Base-by-base conservation (phyloP, 1,140 invertebrate genomes). In the Caenorhabditis briggsae region DNA sequence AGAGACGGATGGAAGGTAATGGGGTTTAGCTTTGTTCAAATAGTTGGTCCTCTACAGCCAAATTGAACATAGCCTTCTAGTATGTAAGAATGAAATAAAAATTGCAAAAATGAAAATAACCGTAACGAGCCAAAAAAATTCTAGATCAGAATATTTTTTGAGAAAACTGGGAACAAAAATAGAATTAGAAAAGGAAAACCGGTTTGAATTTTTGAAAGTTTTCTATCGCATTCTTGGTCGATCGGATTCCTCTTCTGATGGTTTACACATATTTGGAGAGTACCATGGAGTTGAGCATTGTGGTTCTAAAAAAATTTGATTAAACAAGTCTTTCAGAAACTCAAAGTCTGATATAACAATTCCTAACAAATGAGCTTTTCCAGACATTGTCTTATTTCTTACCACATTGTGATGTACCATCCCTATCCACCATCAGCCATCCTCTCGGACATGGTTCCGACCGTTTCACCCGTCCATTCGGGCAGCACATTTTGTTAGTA, bases 401-500 rank as follows among this genome's bases (percentile, higher is more conserved):
- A 78, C 70, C 70, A 78, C 70, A 78, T n/a, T 78, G 70, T 50
- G 70, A 23, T 14, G 8, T 23, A 6, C 43, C 46, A 50, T 50
- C 46, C 9, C 70, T n/a, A n/a, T 78, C 46, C 46, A 78, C 70
- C 70, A 78, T 78, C 46, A 78, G 46, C 25, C 33, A 85, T 25
- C 84, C 84, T 23, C 84, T 41, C 6, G 84, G 84, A 25, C 84
- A 85, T 46, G 65, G 33, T 12, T 64, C 84, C 16, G 20, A 25
- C 23, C 84, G 46, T 33, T 61, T 58, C 25, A 64, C 46, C 43
- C 84, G 74, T 3, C 64, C 89, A 18, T 56, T 61, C 18, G 70
- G 88, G 56, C 90, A 90, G 50, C 90, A 90, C 33, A 90, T 87
- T 18, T 64, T 88, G 20, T 88, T 55, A 12, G 59, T 64, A 70